Conservation (phyloP, 2,888 invertebrate species). For the Leptinotarsa rubiginosa region DNA sequence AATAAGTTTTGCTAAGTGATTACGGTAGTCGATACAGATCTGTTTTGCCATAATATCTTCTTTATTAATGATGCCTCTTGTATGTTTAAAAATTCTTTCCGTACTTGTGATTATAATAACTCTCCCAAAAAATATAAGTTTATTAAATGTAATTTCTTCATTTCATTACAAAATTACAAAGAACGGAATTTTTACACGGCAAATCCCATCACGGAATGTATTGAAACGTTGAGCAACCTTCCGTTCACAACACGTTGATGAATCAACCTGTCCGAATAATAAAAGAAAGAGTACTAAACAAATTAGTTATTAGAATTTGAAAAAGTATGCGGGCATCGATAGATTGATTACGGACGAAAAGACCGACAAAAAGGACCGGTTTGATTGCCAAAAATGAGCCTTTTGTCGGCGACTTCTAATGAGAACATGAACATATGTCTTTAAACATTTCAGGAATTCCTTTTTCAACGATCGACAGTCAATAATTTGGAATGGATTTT, state of each 20-base stretch:
- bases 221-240: conserved; percentile 9
- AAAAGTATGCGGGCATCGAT: conserved; percentile 51
- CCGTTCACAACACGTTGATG: conserved; percentile 14
- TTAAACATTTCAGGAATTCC: conserved; percentile 56
- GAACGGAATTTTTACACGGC: not conserved
- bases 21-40: too few species aligned
- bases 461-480: conserved; percentile 46
- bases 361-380: conserved; percentile 56
- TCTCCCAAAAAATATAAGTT: not conserved
- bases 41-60: too few species aligned
- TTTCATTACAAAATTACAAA: not conserved
- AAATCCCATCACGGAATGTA: conserved; percentile 1
- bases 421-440: conserved; percentile 61
- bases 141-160: not conserved
- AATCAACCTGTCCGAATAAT: conserved; percentile 15
- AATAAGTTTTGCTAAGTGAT: too few species aligned
- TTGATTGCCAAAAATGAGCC: conserved; percentile 62
- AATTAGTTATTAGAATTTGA: conserved; percentile 50
- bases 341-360: conserved; percentile 55
- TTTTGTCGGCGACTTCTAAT: conserved; percentile 62
- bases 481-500: conserved; percentile 45
- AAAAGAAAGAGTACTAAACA: conserved; percentile 40
- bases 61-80: too few species aligned
- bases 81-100: not conserved
- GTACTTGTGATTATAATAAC: not conserved